phyloP scores from a whole-genome alignment of 2,797 vertebrate species.

The Bufotes viridis region DNA sequence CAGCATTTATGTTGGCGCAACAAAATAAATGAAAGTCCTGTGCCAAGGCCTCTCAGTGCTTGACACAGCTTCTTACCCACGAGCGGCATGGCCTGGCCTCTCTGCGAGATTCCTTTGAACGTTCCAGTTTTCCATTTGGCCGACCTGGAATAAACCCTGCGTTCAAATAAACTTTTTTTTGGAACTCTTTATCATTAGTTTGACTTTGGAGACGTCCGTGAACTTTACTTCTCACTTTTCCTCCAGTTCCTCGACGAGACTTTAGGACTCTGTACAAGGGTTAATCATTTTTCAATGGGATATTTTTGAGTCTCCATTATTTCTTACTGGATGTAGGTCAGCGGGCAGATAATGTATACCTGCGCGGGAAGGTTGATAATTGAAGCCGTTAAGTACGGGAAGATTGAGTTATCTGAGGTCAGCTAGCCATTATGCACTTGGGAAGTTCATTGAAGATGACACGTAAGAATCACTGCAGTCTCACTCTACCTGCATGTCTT shows the following conservation, averaged over 20 bases:
- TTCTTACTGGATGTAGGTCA: neutral
- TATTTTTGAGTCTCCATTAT: neutral
- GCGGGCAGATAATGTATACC: neutral
- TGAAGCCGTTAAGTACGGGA: neutral
- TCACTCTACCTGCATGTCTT: neutral
- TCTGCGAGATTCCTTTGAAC: neutral
- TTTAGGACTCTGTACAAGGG: neutral
- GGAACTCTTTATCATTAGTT: neutral
- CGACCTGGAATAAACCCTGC: neutral
- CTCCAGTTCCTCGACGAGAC: neutral
- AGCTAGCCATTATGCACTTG: neutral
- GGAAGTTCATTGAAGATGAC: neutral
- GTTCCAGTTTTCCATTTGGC: neutral
- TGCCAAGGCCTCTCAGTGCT: neutral
- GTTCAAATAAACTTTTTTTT: neutral
- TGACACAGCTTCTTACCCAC: neutral
- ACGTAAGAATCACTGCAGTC: neutral
- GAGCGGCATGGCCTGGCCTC: neutral
- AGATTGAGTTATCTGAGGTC: neutral
- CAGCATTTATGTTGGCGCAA: neutral
- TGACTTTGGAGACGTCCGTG: neutral
- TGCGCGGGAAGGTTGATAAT: neutral
- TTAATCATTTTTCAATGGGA: neutral
- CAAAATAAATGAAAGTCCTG: neutral
- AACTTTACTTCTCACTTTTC: neutral